Evolutionary conservation across 2,797 vertebrate species (phyloP).

Genomic region (Gambusia yucatana): DNA sequence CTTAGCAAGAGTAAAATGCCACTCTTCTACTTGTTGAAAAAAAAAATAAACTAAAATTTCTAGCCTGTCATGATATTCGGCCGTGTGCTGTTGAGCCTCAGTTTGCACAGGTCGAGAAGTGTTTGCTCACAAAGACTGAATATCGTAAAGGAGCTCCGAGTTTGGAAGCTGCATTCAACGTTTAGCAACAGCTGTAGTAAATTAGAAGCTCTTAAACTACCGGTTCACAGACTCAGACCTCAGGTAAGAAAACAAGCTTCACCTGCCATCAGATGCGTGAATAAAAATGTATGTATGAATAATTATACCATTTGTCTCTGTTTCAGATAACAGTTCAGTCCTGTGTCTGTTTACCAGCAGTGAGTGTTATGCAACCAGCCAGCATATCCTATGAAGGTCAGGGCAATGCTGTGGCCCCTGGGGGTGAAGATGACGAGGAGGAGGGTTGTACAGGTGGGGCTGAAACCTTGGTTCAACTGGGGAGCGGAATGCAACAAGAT

Average conservation of each 20-base stretch:
- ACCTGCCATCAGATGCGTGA: background rate
- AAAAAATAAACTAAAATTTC: background rate
- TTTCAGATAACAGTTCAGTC: slow-evolving; percentile 24
- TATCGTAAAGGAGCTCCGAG: background rate
- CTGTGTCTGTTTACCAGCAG: background rate
- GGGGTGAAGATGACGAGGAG: slow-evolving; percentile 25
- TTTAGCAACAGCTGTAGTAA: background rate
- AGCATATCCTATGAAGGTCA: slow-evolving; percentile 25
- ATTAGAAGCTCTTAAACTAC: background rate
- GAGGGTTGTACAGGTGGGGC: slow-evolving; percentile 10
- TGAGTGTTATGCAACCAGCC: slow-evolving; percentile 52
- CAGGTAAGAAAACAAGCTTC: slow-evolving; percentile 43
- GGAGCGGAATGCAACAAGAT: slow-evolving; percentile 2
- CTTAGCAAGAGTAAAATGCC: background rate
- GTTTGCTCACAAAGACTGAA: background rate
- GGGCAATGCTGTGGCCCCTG: slow-evolving; percentile 5
- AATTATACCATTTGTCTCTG: background rate
- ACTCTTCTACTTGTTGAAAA: background rate
- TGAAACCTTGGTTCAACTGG: slow-evolving; percentile 1
- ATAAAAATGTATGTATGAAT: background rate
- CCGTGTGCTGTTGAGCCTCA: slow-evolving; percentile 27
- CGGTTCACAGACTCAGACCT: slow-evolving; percentile 6
- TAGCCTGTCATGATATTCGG: slow-evolving; percentile 52
- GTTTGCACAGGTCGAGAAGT: slow-evolving; percentile 10
- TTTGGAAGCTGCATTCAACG: background rate